Conservation (phyloP, 2,797 vertebrate species). For the Phataginus tetradactyla region DNA sequence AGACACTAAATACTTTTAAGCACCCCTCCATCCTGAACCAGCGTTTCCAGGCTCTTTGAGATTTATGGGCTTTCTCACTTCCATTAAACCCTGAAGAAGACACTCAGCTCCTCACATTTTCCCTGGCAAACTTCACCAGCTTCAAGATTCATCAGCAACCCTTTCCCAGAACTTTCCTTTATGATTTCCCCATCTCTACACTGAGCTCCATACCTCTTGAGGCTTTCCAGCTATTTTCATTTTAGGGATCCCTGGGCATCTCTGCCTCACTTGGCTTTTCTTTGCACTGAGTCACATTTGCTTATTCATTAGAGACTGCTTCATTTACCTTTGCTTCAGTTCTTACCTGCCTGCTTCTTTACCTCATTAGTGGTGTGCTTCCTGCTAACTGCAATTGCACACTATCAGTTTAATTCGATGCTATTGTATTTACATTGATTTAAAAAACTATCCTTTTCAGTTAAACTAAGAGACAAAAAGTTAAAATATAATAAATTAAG, state of each 20-base stretch:
- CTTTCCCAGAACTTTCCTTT: neutral
- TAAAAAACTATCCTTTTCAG: constrained; percentile 33
- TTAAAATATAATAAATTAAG: constrained; percentile 30
- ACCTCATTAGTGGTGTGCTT: constrained; percentile 16
- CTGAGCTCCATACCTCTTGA: neutral
- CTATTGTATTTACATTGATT: neutral
- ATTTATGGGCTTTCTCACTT: neutral
- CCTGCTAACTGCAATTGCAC: neutral
- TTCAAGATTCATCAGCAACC: neutral
- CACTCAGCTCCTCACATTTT: neutral
- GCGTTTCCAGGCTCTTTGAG: neutral
- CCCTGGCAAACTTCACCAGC: neutral
- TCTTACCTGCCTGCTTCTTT: constrained; percentile 16
- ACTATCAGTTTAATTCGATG: neutral
- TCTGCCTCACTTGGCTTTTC: neutral
- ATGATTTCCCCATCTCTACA: neutral
- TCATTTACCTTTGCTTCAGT: neutral
- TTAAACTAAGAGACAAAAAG: constrained; percentile 39
- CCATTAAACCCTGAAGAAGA: neutral
- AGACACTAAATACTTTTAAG: neutral
- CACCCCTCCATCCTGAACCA: neutral
- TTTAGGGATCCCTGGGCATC: neutral
- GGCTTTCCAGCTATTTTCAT: neutral
- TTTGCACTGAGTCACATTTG: neutral
- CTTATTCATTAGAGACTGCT: neutral